Evolutionary conservation across 2,113 vertebrate species (phyloP), one percentile per base, ranked within the genome.

Genomic region (Dolichallabes microphthalmus): DNA sequence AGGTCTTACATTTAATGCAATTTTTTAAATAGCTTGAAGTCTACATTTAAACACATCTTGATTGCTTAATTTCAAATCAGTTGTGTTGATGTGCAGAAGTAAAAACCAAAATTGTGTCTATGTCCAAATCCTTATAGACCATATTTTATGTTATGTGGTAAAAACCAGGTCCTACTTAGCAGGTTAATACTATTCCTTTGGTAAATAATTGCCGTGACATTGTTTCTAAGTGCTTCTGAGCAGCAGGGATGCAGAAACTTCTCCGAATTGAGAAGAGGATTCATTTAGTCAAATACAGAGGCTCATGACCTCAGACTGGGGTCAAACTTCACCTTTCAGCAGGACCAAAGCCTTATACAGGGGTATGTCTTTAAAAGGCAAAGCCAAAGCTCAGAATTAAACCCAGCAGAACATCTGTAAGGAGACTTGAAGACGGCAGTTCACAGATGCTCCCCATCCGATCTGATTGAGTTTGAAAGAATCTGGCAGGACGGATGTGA

Each of bases 401-500:
- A 53, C 73, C 25, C 50, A 53, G 73, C n/a, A 53, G 12, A 75
- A 75, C 73, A 75, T 75, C 73, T 76, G 73, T 76, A 55, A 76
- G n/a, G 25, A 76, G 73, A 27, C 14, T n/a, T 27, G 14, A 76
- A 53, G 13, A 55, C 53, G 8, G 50, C n/a, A 27, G 45, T 76
- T 52, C 14, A 53, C 45, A 53, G 25, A 76, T 76, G 73, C n/a
- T 76, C 50, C 73, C 73, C 15, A 55, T 76, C n/a, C 73, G 53
- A 27, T 53, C 50, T 53, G 50, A 76, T 76, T 76, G 73, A 53
- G 50, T 53, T 53, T 76, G 73, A 76, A 50, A 27, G 73, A 27
- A 19, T 53, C 73, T 53, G 12, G 13, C 45, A 19, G 25, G 45
- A 76, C 0, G 14, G 27, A 55, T 53, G 73, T 76, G 73, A 76